Conservation (phyloP, 2,797 vertebrate genomes). For the Stomatorhinus walkeri region DNA sequence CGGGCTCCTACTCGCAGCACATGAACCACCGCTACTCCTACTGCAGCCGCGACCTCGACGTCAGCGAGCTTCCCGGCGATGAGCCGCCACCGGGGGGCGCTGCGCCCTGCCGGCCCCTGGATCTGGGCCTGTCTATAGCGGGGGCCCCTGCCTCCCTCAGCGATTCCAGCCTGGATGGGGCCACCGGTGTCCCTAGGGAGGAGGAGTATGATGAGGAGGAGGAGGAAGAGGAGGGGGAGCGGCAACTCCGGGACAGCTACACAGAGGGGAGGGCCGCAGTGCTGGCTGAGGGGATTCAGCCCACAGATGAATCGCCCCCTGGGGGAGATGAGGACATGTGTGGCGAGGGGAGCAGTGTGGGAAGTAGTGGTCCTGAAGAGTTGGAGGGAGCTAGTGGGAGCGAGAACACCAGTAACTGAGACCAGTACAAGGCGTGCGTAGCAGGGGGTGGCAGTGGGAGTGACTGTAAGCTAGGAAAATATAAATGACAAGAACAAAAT, state of each 20-base stretch:
- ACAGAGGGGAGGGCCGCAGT: not conserved
- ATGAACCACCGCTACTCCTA: conserved; percentile 79
- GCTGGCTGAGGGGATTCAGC: not conserved
- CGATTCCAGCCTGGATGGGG: conserved; percentile 62
- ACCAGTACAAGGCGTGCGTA: not conserved
- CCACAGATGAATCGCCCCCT: not conserved
- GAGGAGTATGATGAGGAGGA: conserved; percentile 49
- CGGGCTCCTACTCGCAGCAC: conserved; percentile 77
- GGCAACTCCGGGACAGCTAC: not conserved
- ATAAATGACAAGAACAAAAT: conserved; percentile 26
- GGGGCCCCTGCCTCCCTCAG: conserved; percentile 58
- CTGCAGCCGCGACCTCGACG: conserved; percentile 66
- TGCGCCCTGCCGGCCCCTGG: not conserved
- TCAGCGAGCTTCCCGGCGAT: conserved; percentile 32
- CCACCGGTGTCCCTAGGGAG: conserved; percentile 43
- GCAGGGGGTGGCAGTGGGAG: not conserved
- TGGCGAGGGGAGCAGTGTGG: conserved; percentile 8
- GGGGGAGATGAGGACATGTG: not conserved
- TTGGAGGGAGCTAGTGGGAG: not conserved
- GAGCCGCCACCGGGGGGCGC: conserved; percentile 38
- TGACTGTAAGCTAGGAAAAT: not conserved
- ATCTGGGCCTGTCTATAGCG: conserved; percentile 40
- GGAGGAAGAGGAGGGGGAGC: conserved; percentile 34
- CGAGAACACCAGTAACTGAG: not conserved
- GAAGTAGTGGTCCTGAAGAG: not conserved